Base-by-base conservation (phyloP, 1,140 invertebrate genomes). In the Drosophila ambigua region DNA sequence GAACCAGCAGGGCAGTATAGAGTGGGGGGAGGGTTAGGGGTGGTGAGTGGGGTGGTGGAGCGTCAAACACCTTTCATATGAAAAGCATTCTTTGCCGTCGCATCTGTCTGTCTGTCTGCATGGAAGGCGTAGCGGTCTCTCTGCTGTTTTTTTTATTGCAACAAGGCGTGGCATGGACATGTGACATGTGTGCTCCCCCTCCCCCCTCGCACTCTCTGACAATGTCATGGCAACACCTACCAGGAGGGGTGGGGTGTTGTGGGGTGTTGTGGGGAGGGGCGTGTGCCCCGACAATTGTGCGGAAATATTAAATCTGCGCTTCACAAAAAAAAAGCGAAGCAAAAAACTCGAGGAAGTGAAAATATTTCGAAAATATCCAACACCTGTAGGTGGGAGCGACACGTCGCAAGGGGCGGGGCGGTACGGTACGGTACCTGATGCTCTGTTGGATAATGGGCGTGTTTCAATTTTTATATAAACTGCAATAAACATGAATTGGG, bases 301-400 rank as follows among this genome's bases (percentile, higher is more conserved):
- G 73, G 72, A 76, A 67, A 76, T 76, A 76, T 76, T 76, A 76
- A 76, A 76, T 76, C 73, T 76, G 73, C 72, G 72, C 61, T 44
- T 66, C 71, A 66, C 24, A 43, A 13, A 15, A 26, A 61, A 48
- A 26, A 50, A 4, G 41, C n/a, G 23, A 35, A 44, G 35, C 45
- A 20, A 52, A 51, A 60, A 49, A 59, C 71, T 72, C 20, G 9
- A 41, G 53, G 46, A 53, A 62, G 44, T 58, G 31, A 48, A 64
- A 64, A 64, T 48, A 64, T 59, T 49, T 35, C 5, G 35, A 39
- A 39, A 39, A 39, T 39, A 39, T 39, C 11, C 35, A 39, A 39
- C 35, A 39, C 35, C 35, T 39, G 35, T 13, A 4, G 35, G 35
- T 39, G 0, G 11, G 4, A 39, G 35, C 9, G 31, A 28, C 26